Base-by-base conservation (phyloP, 1,140 invertebrate species). In the Chrysomallon squamiferum region DNA sequence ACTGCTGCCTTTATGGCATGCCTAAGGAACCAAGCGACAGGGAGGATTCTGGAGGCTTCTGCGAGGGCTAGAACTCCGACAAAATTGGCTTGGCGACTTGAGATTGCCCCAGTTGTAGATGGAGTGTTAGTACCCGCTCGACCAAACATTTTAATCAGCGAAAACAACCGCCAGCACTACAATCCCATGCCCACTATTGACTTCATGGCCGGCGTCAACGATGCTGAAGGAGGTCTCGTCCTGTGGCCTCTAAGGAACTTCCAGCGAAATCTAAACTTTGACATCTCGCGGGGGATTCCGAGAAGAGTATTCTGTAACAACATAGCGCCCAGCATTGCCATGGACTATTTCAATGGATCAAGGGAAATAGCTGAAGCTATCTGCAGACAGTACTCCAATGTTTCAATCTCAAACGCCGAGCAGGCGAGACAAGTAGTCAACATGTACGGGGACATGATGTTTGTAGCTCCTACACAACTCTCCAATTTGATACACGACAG, bases 171-270 rank as follows among this genome's bases (percentile, higher is more conserved):
- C 22, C 63, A 65, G 18, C 59, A 66, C 13, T 60, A 54, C 27
- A 30, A 33, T 15, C 50, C 50, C 0, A 54, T 54, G 50, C 50
- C 50, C 22, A 30, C 22, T 54, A 30, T 73, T 3, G 73, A 75
- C 49, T 41, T 75, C 18, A 65, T 75, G 65, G 69, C 71, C 13
- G 74, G 74, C 2, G 65, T 66, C 13, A 75, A 70, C 38, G 69
- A 56, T 35, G 74, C 66, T 0, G 74, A 75, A 38, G 73, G 73
- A 2, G 60, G 60, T 33, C 41, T 75, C 15, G 59, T 69, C 33
- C 62, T 65, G 25, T 2, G 47, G 22, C 58, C 54, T 20, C 11
- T 62, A 11, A 47, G 62, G 33, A 30, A 43, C 1, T 62, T 68
- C 30, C 62, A 73, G 47, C 15, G 54, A 35, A 6, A 50, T 20